Conservation (phyloP, 2,888 invertebrate genomes). For the Rhagophthalmus giganteus region DNA sequence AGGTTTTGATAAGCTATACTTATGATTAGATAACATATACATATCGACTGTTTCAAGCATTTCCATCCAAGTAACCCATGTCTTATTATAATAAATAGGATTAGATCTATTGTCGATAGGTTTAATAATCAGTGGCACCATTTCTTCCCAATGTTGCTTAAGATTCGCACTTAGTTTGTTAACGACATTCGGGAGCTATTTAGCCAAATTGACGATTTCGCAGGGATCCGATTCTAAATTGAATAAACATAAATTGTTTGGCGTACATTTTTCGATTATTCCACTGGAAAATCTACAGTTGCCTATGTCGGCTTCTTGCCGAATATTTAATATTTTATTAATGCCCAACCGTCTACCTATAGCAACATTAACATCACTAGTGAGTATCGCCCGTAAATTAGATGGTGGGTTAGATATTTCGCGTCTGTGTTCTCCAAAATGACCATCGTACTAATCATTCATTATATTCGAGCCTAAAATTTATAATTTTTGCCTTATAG, state of each 20-base stretch:
- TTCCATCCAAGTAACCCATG: neutral
- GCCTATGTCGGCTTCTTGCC: neutral
- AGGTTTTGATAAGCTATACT: too few relatives aligned
- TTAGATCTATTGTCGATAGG: neutral
- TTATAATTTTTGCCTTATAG: constrained; percentile 32
- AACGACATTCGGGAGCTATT: neutral
- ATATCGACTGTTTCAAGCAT: too few relatives aligned
- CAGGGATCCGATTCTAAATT: neutral
- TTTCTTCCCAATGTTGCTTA: neutral
- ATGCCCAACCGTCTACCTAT: neutral
- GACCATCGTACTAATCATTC: neutral
- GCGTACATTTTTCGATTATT: neutral
- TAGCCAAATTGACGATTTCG: neutral
- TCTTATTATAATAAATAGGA: neutral
- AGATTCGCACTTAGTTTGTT: neutral
- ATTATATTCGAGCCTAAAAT: neutral
- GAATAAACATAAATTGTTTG: neutral
- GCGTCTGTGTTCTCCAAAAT: neutral
- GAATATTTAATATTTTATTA: neutral
- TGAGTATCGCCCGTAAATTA: neutral
- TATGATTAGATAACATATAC: too few relatives aligned
- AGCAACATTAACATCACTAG: neutral
- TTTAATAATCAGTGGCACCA: neutral
- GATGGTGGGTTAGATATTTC: neutral
- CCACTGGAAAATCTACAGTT: neutral